Evolutionary conservation across 2,888 invertebrate genomes (phyloP).

Genomic region (Alentia gelatinosa): DNA sequence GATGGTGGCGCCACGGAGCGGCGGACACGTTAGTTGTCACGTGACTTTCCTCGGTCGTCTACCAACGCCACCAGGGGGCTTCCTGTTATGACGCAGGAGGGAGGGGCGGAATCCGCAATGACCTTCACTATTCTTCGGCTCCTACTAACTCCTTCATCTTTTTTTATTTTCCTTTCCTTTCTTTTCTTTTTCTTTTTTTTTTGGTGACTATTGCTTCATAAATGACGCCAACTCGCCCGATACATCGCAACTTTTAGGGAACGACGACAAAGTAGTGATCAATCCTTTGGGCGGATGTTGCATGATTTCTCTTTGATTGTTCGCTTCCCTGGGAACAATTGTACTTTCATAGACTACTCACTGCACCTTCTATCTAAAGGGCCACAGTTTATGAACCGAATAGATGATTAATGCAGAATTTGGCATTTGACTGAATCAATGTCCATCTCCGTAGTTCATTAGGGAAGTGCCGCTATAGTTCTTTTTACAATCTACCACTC

Average conservation of each 20-base stretch:
- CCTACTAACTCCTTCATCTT: not conserved
- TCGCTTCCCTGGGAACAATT: not conserved
- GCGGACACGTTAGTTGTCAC: slow-evolving; percentile 32
- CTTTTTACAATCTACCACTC: too few relatives aligned
- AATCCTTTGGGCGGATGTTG: too few relatives aligned
- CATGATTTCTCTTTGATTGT: too few relatives aligned
- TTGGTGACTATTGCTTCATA: not conserved
- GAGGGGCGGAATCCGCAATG: not conserved
- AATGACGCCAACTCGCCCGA: not conserved
- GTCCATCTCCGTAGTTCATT: too few relatives aligned
- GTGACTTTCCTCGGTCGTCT: slow-evolving; percentile 10
- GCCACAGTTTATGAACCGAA: too few relatives aligned
- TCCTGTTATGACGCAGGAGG: too few relatives aligned
- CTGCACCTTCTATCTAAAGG: too few relatives aligned
- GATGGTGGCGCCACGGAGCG: slow-evolving; percentile 19
- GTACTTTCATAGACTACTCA: not conserved
- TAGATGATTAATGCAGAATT: too few relatives aligned
- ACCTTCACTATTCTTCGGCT: not conserved
- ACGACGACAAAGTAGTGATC: not conserved
- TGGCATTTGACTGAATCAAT: too few relatives aligned
- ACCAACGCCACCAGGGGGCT: not conserved
- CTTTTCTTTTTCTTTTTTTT: not conserved
- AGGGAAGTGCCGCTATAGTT: too few relatives aligned
- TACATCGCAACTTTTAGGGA: not conserved
- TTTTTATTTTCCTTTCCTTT: not conserved